A percentile compares a stretch with the other conserved stretches of the same genome.
phyloP scores from a whole-genome alignment of 2,797 vertebrate species.

The Myripristis murdjan region DNA sequence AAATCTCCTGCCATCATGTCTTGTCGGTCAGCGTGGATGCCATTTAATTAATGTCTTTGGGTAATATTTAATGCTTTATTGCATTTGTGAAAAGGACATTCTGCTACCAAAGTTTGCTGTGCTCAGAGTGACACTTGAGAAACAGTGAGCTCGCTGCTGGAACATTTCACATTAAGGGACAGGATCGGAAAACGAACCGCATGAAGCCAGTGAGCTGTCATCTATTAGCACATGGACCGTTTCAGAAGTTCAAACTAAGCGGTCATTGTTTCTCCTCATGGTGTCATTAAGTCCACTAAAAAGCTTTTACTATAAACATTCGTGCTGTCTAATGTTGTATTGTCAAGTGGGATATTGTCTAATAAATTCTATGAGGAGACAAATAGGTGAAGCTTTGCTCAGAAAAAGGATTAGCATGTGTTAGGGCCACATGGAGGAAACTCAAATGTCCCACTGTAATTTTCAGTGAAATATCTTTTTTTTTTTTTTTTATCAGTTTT shows the following conservation, averaged over 20 bases:
- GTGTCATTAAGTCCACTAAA: background rate
- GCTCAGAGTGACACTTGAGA: constrained; percentile 37
- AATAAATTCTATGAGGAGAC: background rate
- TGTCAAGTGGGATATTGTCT: background rate
- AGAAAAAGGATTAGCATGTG: background rate
- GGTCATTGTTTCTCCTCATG: background rate
- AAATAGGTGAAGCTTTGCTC: background rate
- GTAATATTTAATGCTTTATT: background rate
- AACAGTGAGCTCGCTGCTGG: constrained; percentile 20
- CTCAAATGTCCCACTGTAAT: background rate
- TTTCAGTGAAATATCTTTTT: background rate
- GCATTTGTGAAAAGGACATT: constrained; percentile 24
- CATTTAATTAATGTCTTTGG: no score
- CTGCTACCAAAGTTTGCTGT: no score
- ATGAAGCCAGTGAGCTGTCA: constrained; percentile 12
- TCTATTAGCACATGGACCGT: no score
- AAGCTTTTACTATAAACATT: constrained; percentile 8
- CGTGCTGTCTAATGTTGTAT: background rate
- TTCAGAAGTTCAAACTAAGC: background rate
- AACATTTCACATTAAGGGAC: no score
- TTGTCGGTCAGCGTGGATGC: constrained; percentile 11
- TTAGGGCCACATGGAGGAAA: background rate
- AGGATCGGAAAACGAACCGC: constrained; percentile 22
- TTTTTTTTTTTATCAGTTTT: background rate
- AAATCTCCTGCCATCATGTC: constrained; percentile 5